phyloP scores from a whole-genome alignment of 2,888 invertebrate genomes.

The Disparrhopalites patrizii region DNA sequence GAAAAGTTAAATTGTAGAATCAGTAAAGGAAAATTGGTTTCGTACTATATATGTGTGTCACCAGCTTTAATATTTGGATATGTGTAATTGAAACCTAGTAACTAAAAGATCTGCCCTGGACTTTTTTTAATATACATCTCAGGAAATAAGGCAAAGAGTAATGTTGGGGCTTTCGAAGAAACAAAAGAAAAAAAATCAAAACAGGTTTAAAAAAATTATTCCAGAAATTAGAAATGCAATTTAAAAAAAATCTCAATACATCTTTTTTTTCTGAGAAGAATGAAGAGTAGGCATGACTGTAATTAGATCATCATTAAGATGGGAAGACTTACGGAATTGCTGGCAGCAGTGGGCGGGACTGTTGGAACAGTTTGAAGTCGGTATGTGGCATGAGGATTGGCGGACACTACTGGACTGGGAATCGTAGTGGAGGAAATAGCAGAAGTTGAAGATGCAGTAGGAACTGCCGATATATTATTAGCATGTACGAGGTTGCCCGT shows the following conservation, averaged over 20 bases:
- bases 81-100: too few species aligned
- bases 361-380: slow-evolving; percentile 82
- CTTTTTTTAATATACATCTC: too few species aligned
- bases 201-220: too few species aligned
- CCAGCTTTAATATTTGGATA: too few species aligned
- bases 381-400: slow-evolving; percentile 54
- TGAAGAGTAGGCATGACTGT: slow-evolving; percentile 7
- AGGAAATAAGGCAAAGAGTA: too few species aligned
- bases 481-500: slow-evolving; percentile 19
- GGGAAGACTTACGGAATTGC: slow-evolving; percentile 47
- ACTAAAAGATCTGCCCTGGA: too few species aligned
- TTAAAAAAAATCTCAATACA: background rate
- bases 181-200: slow-evolving; percentile 1
- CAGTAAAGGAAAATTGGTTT: too few species aligned
- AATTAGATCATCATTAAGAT: slow-evolving; percentile 16
- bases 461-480: slow-evolving; percentile 13
- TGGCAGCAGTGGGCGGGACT: slow-evolving; percentile 54
- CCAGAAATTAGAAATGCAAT: too few species aligned
- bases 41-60: too few species aligned
- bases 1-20: background rate
- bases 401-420: slow-evolving; percentile 23
- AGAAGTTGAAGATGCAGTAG: slow-evolving; percentile 23
- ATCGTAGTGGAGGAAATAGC: slow-evolving; percentile 24
- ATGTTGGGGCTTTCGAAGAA: too few species aligned
- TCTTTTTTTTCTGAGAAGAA: slow-evolving; percentile 4